Conservation (phyloP, 2,797 vertebrate species). For the Sorex maritimensis region DNA sequence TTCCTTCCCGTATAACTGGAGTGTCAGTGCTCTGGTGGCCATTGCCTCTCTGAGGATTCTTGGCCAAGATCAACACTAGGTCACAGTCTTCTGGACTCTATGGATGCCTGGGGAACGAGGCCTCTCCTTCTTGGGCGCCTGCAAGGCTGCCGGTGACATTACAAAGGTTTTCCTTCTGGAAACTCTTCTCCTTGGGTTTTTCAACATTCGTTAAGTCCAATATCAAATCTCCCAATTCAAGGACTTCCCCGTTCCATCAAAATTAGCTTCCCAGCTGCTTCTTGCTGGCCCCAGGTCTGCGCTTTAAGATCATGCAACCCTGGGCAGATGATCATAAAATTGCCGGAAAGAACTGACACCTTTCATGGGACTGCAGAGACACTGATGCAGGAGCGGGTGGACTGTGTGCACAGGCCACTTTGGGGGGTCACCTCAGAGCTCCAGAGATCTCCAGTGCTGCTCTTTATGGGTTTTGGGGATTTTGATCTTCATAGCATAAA, state of each 20-base stretch:
- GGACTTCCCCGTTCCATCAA: not conserved
- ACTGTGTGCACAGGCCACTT: not conserved
- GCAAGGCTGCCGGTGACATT: no score
- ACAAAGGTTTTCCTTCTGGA: no score
- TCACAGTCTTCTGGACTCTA: not conserved
- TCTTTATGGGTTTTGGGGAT: not conserved
- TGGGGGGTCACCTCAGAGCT: not conserved
- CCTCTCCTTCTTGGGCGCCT: no score
- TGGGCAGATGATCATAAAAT: not conserved
- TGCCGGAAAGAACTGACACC: conserved; percentile 5
- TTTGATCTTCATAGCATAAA: conserved; percentile 56
- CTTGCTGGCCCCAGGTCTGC: not conserved
- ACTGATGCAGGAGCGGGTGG: not conserved
- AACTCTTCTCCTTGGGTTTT: conserved; percentile 8
- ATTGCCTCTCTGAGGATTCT: not conserved
- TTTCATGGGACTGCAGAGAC: not conserved
- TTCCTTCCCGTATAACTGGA: no score
- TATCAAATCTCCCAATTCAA: not conserved
- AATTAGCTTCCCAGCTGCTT: not conserved
- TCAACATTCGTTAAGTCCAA: not conserved
- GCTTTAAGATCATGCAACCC: not conserved
- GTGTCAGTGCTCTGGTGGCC: not conserved
- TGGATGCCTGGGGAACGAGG: no score
- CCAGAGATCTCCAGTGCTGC: conserved; percentile 12
- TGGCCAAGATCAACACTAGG: not conserved